phyloP scores from a whole-genome alignment of 2,888 invertebrate genomes.

The Hydraecia micacea region DNA sequence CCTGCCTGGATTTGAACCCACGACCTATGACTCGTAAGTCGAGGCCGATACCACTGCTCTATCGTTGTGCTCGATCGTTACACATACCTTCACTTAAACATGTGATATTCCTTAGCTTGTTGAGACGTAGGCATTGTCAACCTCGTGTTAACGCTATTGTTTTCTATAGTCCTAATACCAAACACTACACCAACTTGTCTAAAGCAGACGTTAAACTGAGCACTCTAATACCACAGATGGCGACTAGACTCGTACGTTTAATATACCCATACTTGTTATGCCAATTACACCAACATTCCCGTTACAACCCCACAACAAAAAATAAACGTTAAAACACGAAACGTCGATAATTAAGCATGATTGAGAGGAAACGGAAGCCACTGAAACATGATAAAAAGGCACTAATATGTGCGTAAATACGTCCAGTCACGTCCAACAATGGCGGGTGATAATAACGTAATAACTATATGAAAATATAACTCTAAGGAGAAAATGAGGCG shows the following conservation, averaged over 20 bases:
- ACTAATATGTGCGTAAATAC: constrained; percentile 65
- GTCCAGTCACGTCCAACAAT: constrained; percentile 78
- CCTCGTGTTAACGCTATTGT: neutral
- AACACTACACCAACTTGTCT: neutral
- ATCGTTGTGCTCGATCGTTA: too few relatives aligned
- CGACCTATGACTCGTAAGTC: too few relatives aligned
- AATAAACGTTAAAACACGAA: constrained; percentile 38
- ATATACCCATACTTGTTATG: neutral
- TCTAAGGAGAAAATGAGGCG: constrained; percentile 77
- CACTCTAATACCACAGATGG: neutral
- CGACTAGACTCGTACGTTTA: neutral
- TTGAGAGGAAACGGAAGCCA: constrained; percentile 72
- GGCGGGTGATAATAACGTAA: constrained; percentile 64
- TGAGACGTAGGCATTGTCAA: neutral
- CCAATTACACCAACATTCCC: constrained; percentile 25
- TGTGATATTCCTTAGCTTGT: neutral
- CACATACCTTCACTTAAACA: neutral
- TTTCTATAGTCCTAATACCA: neutral
- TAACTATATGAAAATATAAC: constrained; percentile 80
- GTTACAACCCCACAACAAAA: constrained; percentile 36
- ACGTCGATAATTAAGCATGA: constrained; percentile 54
- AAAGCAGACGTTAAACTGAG: neutral
- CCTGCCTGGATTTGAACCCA: too few relatives aligned
- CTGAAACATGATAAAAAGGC: constrained; percentile 65
- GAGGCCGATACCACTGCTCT: neutral